Conservation (phyloP, 1,140 invertebrate species). For the Pseudomyrmex pallidus region DNA sequence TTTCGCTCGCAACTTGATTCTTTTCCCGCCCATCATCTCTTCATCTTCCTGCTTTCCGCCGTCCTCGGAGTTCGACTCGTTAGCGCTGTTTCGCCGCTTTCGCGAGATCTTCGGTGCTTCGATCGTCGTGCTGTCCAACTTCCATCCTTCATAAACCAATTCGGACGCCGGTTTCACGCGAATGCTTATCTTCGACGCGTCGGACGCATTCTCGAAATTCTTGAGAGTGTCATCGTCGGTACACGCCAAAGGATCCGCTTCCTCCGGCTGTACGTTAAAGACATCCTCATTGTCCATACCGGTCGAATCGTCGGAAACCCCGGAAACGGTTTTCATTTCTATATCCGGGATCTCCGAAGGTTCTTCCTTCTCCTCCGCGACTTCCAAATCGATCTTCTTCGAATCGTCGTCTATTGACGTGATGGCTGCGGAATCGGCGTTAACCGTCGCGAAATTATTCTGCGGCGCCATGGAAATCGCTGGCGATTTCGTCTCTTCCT, state of each 20-base stretch:
- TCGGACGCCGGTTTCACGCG: slow-evolving; percentile 81
- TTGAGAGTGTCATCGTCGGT: slow-evolving; percentile 68
- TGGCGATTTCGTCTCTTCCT: slow-evolving; percentile 11
- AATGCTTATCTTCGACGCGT: slow-evolving; percentile 74
- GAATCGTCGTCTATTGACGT: background rate
- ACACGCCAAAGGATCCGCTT: slow-evolving; percentile 77
- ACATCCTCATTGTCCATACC: slow-evolving; percentile 77
- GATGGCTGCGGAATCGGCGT: background rate
- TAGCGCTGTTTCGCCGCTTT: slow-evolving; percentile 79
- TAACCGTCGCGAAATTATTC: slow-evolving; percentile 16
- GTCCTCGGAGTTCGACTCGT: slow-evolving; percentile 80
- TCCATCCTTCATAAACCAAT: slow-evolving; percentile 78
- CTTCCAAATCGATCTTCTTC: slow-evolving; percentile 5
- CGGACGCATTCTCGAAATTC: slow-evolving; percentile 39
- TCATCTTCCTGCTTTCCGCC: slow-evolving; percentile 46
- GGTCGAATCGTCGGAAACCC: slow-evolving; percentile 78
- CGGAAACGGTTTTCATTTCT: slow-evolving; percentile 56
- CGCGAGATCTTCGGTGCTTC: slow-evolving; percentile 73
- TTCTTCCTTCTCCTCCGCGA: slow-evolving; percentile 35
- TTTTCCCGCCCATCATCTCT: slow-evolving; percentile 82
- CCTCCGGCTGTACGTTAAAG: slow-evolving; percentile 75
- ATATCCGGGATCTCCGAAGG: slow-evolving; percentile 67
- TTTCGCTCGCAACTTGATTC: slow-evolving; percentile 85
- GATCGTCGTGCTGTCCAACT: slow-evolving; percentile 73
- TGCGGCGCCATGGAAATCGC: slow-evolving; percentile 10